A percentile compares a stretch with the other conserved stretches of the same genome.
These are phyloP conservation scores for Montipora capitata DNA, from an alignment of 92 coral and sea anemone genomes.

Conservation along the genomic window DNA sequence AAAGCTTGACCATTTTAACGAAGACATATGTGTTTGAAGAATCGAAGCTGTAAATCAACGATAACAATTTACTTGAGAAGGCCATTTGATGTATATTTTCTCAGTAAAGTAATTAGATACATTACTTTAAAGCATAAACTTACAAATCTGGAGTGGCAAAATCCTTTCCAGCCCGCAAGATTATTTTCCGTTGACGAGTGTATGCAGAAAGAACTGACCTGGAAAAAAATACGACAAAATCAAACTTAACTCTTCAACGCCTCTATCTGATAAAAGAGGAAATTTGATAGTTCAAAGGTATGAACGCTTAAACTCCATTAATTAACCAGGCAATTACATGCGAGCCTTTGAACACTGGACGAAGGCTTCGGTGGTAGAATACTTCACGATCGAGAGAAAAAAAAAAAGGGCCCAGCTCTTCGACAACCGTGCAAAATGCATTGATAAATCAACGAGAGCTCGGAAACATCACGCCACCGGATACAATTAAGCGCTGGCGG, in stretches of 20 bases:
- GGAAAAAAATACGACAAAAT: no score
- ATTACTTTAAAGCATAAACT: neutral
- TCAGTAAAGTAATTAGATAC: no score
- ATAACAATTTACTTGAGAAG: no score
- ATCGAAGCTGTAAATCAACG: no score
- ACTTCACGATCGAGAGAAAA: neutral
- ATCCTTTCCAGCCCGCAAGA: slow-evolving; percentile 20
- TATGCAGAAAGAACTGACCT: neutral
- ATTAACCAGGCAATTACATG: neutral
- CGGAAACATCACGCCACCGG: slow-evolving; percentile 24
- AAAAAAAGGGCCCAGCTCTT: neutral
- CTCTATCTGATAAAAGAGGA: slow-evolving; percentile 35
- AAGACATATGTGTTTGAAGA: no score
- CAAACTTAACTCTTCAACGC: neutral
- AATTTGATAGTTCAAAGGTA: slow-evolving; percentile 42
- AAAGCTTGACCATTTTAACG: no score
- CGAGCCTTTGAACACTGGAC: neutral
- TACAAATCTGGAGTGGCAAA: slow-evolving; percentile 6
- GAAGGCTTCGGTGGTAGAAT: neutral
- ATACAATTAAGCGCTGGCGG: slow-evolving; percentile 4
- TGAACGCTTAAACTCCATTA: neutral
- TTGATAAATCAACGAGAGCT: slow-evolving; percentile 11
- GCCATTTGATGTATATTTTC: no score
- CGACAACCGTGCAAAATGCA: slow-evolving; percentile 17
- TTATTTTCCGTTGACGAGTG: neutral